Evolutionary conservation across 2,113 vertebrate genomes (phyloP), one percentile per base, ranked within the genome.

Genomic region (Mobula hypostoma): DNA sequence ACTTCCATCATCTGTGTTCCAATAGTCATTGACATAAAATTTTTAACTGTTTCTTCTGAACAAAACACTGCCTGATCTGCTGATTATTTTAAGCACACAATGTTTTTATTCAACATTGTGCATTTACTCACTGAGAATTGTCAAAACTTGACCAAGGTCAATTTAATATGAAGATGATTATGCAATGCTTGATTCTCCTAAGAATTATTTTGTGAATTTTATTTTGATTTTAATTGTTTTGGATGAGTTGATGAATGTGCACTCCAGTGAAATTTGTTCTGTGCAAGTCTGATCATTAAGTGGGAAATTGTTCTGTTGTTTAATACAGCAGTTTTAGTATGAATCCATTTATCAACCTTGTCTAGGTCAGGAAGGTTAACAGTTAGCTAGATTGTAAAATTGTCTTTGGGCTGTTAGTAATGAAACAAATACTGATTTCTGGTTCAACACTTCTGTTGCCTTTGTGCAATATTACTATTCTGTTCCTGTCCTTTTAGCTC

Each of bases 241-340:
- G 29, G 61, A 87, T 87, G 85, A 63, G 82, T 83, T 83, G 85
- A 63, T 88, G 58, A 32, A 88, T 88, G 29, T 88, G 15, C 29
- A 17, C 24, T 66, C 27, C 27, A 29, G 14, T 14, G 29, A 87
- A 87, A 88, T 32, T 32, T 88, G 29, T 58, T 88, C n/a, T 66
- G 27, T 88, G 85, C 85, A 66, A 88, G 56, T 66, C 11, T 88
- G 85, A 66, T 88, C 29, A 66, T 88, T 88, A 88, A 17, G 61
- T 32, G 58, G 63, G 29, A 63, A 88, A 88, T 88, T 88, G 29
- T 88, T 27, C n/a, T 66, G 58, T n/a, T 63, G 29, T 27, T 7
- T 88, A 63, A 66, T 83, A 7, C 1, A 66, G 85, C 29, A n/a
- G n/a, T 88, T 88, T 11, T 61, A 66, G 58, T 88, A 14, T 88